These are phyloP conservation scores for Oligia latruncula DNA, from an alignment of 2,888 invertebrate species.

Conservation along the genomic window DNA sequence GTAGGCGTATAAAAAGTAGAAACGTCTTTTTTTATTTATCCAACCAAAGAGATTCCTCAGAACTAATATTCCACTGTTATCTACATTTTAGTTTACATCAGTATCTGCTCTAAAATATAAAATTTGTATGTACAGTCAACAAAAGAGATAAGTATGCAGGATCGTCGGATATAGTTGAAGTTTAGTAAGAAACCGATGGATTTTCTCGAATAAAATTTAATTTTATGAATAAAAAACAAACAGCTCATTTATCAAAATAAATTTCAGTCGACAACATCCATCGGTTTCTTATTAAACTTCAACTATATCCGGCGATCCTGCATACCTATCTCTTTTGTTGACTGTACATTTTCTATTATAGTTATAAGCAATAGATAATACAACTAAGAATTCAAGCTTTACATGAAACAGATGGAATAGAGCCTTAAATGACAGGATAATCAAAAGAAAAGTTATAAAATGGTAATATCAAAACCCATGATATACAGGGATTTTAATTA, in stretches of 20 bases:
- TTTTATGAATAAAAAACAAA: no score
- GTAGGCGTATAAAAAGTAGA: background rate
- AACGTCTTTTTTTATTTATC: background rate
- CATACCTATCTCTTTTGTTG: no score
- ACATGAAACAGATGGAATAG: background rate
- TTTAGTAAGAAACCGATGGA: no score
- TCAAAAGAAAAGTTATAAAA: slow-evolving; percentile 33
- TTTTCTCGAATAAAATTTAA: no score
- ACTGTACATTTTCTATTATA: no score
- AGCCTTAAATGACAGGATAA: background rate
- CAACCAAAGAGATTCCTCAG: background rate
- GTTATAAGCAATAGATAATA: no score
- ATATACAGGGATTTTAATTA: slow-evolving; percentile 75
- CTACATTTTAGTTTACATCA: background rate
- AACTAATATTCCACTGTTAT: background rate
- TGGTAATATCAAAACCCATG: slow-evolving; percentile 54
- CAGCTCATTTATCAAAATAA: no score
- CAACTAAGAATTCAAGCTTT: background rate
- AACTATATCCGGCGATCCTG: no score
- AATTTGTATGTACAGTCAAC: background rate
- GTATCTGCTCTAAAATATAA: background rate
- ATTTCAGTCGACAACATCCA: no score
- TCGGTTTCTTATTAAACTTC: no score
- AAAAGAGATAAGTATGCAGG: no score
- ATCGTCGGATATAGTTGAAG: no score